Base-by-base conservation (phyloP, 35 echinoderm and acorn worm genomes). In the Holothuria glaberrima region DNA sequence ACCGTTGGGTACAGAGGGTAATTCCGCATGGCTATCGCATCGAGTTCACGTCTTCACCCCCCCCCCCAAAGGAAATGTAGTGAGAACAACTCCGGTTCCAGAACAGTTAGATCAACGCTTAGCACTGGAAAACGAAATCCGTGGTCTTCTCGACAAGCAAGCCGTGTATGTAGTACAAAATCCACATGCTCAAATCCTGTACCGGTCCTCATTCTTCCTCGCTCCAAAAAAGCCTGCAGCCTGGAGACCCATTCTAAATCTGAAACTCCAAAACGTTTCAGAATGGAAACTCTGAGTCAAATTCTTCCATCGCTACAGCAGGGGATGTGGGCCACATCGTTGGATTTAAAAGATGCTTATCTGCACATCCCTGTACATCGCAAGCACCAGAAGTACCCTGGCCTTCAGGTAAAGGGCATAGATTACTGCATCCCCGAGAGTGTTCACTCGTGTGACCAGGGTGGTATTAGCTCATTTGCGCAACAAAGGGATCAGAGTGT, bases 401-500 rank as follows among this genome's bases (percentile, higher is more conserved):
- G n/a, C n/a, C n/a, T n/a, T n/a, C n/a, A n/a, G n/a, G n/a, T n/a
- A n/a, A n/a, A n/a, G n/a, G n/a, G n/a, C n/a, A n/a, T n/a, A n/a
- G n/a, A n/a, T n/a, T n/a, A n/a, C n/a, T n/a, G n/a, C n/a, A 21
- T 20, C 66, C 5, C 17, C 21, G 13, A 1, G 13, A 54, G 50
- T n/a, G n/a, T n/a, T n/a, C n/a, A n/a, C n/a, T n/a, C n/a, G n/a
- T n/a, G n/a, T n/a, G n/a, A n/a, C n/a, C n/a, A n/a, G n/a, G n/a
- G n/a, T n/a, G n/a, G n/a, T n/a, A n/a, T n/a, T 54, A 17, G n/a
- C 66, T 25, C 66, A 26, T 29, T 22, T 69, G 2, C n/a, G 66
- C 66, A 69, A 69, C 66, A 69, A 33, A 27, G 66, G 66, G 25
- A 69, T 69, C 66, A 69, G 66, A 27, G 66, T 69, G 66, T 69